phyloP scores from a whole-genome alignment of 2,888 invertebrate genomes.

The Dryomyza anilis region DNA sequence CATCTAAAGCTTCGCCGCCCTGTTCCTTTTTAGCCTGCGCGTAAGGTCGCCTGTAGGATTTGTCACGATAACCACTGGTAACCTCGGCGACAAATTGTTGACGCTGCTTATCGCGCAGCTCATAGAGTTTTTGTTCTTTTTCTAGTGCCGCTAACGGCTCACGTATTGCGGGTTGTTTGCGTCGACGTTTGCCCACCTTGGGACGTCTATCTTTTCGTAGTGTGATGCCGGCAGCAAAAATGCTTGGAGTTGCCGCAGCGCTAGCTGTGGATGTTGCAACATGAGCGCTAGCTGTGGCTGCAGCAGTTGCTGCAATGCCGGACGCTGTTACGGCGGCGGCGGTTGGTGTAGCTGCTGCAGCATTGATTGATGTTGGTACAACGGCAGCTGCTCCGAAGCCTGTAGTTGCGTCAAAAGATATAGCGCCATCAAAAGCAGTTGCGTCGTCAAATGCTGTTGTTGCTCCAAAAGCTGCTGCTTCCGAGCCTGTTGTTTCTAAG shows the following conservation, averaged over 20 bases:
- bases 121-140: slow-evolving; percentile 49
- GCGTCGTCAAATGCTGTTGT: background rate
- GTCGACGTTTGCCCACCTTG: slow-evolving; percentile 27
- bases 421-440: background rate
- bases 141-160: slow-evolving; percentile 57
- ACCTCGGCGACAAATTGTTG: slow-evolving; percentile 39
- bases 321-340: background rate
- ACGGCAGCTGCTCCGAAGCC: slow-evolving; percentile 16
- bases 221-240: background rate
- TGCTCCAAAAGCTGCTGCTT: background rate
- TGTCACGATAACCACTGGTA: slow-evolving; percentile 40
- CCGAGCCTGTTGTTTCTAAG: slow-evolving; percentile 9
- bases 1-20: slow-evolving; percentile 28
- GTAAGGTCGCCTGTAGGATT: slow-evolving; percentile 59
- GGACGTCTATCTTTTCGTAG: slow-evolving; percentile 2
- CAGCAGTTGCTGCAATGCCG: background rate
- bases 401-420: background rate
- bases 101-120: slow-evolving; percentile 46
- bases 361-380: background rate
- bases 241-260: background rate
- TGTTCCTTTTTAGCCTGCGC: slow-evolving; percentile 51
- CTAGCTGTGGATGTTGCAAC: background rate
- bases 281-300: background rate
- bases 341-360: background rate
- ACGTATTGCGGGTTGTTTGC: slow-evolving; percentile 47